Conservation (phyloP, 2,888 invertebrate genomes). For the Trichogramma dendrolimi region DNA sequence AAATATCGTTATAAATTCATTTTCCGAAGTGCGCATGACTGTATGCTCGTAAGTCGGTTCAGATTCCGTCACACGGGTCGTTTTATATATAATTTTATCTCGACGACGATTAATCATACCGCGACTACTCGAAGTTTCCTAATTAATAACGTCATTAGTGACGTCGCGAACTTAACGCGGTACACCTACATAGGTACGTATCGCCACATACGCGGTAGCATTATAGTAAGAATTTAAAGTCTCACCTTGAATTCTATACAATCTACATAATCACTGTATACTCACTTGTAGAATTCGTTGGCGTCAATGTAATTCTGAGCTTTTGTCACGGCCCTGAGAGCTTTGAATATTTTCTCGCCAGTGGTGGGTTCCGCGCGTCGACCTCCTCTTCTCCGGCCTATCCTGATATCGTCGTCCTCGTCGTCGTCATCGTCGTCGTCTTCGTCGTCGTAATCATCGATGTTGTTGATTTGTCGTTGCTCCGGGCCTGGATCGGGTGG, state of each 20-base stretch:
- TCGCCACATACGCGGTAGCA: background rate
- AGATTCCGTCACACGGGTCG: too few species aligned
- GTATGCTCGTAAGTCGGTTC: too few species aligned
- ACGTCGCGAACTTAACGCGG: background rate
- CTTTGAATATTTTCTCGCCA: constrained; percentile 48
- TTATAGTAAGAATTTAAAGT: background rate
- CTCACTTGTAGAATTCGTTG: constrained; percentile 49
- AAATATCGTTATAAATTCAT: background rate
- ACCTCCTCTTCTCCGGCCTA: background rate
- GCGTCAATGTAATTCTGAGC: constrained; percentile 49
- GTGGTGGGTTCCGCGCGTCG: constrained; percentile 39
- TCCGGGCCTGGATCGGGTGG: constrained; percentile 40
- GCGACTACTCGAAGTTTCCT: background rate
- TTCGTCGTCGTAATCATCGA: background rate
- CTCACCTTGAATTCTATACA: background rate
- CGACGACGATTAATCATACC: too few species aligned
- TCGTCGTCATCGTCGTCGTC: background rate
- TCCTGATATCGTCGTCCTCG: background rate
- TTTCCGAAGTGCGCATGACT: too few species aligned
- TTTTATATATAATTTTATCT: too few species aligned
- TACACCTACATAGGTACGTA: too few species aligned
- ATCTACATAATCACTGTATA: constrained; percentile 1
- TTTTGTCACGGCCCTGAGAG: constrained; percentile 43
- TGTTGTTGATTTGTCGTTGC: constrained; percentile 8
- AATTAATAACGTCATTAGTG: background rate